Evolutionary conservation across 2,888 invertebrate genomes (phyloP).

Genomic region (Drosophila parthenogenetica): DNA sequence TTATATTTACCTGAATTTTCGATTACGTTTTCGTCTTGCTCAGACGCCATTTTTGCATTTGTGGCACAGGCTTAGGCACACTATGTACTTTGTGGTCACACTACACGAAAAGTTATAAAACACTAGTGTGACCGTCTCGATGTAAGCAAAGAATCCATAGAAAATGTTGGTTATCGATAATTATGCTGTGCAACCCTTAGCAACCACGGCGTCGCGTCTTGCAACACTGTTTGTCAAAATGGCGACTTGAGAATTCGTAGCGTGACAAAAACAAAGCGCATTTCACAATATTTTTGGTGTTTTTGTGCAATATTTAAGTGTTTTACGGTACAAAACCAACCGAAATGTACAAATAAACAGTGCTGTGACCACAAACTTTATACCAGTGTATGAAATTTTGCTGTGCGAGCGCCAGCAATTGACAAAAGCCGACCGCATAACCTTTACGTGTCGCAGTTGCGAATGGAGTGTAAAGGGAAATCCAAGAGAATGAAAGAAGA

Average conservation of each 20-base stretch:
- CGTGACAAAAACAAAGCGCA: slow-evolving; percentile 83
- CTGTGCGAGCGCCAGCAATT: slow-evolving; percentile 38
- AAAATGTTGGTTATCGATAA: slow-evolving; percentile 26
- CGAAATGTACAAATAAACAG: slow-evolving; percentile 50
- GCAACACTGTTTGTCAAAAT: slow-evolving; percentile 73
- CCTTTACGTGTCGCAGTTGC: slow-evolving; percentile 79
- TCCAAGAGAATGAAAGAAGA: slow-evolving; percentile 83
- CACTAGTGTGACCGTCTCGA: slow-evolving; percentile 27
- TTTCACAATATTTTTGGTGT: slow-evolving; percentile 79
- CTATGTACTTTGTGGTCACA: slow-evolving; percentile 45
- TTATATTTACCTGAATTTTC: slow-evolving; percentile 82
- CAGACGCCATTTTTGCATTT: slow-evolving; percentile 84
- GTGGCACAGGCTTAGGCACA: slow-evolving; percentile 40
- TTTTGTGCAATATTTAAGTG: slow-evolving; percentile 71
- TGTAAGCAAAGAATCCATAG: slow-evolving; percentile 13
- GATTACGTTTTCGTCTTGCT: slow-evolving; percentile 82
- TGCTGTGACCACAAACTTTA: slow-evolving; percentile 42
- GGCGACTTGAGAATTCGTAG: slow-evolving; percentile 78
- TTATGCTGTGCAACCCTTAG: slow-evolving; percentile 36
- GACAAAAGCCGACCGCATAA: slow-evolving; percentile 82
- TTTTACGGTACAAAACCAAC: slow-evolving; percentile 53
- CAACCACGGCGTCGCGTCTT: slow-evolving; percentile 50
- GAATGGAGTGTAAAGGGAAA: slow-evolving; percentile 79
- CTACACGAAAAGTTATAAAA: slow-evolving; percentile 44
- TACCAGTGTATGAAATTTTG: slow-evolving; percentile 42